Evolutionary conservation across 2,888 invertebrate genomes (phyloP).

Genomic region (Girardia tigrina): DNA sequence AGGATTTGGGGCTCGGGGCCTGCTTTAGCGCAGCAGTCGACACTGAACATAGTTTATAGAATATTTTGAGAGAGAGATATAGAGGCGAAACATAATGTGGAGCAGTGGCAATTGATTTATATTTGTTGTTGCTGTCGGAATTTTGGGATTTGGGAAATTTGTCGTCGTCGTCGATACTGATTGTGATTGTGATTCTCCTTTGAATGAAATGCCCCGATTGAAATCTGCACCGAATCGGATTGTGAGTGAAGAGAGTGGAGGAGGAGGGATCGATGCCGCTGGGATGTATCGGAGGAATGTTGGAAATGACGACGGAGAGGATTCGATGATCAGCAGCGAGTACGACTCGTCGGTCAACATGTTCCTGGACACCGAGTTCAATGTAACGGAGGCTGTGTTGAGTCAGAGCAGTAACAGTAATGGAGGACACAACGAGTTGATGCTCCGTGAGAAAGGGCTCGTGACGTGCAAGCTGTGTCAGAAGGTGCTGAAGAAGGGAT

Average conservation of each 20-base stretch:
- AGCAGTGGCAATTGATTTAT: slow-evolving; percentile 20
- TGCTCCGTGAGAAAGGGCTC: neutral
- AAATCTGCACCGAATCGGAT: slow-evolving; percentile 12
- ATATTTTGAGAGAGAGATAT: too few species aligned
- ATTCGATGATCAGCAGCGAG: neutral
- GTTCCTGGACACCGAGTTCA: neutral
- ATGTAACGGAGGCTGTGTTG: neutral
- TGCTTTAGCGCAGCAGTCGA: slow-evolving; percentile 12
- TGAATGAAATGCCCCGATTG: neutral
- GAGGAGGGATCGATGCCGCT: too few species aligned
- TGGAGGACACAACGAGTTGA: neutral
- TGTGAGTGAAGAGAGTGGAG: neutral
- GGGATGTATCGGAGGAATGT: neutral
- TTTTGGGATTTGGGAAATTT: too few species aligned
- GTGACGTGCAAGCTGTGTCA: slow-evolving; percentile 17
- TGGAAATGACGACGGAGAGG: neutral
- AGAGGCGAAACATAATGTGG: too few species aligned
- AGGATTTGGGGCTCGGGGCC: slow-evolving; percentile 23
- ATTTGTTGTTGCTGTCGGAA: slow-evolving; percentile 17
- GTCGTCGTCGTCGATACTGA: too few species aligned
- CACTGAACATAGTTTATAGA: neutral
- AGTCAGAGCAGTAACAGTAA: neutral
- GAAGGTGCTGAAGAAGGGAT: slow-evolving; percentile 3
- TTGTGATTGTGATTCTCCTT: neutral
- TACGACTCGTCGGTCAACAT: neutral